phyloP scores from a whole-genome alignment of 2,888 invertebrate species.

The Tetanocera ferruginea region DNA sequence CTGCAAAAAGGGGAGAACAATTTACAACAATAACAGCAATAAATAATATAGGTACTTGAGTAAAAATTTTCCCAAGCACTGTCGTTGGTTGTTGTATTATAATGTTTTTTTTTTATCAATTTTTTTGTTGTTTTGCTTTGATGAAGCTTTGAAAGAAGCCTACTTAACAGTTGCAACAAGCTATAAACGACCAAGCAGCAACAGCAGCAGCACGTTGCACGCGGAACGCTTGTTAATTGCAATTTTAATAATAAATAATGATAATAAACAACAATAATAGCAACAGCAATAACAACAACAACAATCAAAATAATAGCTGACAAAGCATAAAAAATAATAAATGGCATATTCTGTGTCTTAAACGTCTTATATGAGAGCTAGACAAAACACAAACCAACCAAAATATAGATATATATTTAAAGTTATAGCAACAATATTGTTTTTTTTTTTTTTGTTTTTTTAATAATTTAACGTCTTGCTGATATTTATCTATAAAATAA shows the following conservation, averaged over 20 bases:
- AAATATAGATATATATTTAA: neutral
- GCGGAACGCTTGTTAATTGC: slow-evolving; percentile 30
- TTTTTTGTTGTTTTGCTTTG: no score
- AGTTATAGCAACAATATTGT: neutral
- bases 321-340: slow-evolving; percentile 24
- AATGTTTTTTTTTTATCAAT: neutral
- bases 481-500: slow-evolving; percentile 36
- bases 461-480: slow-evolving; percentile 17
- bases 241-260: slow-evolving; percentile 40
- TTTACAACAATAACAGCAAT: neutral
- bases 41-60: slow-evolving; percentile 6
- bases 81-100: no score
- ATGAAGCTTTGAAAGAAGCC: no score
- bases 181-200: neutral
- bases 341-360: no score
- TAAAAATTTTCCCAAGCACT: slow-evolving; percentile 21
- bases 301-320: slow-evolving; percentile 30
- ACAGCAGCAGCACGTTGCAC: slow-evolving; percentile 7
- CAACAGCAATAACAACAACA: slow-evolving; percentile 45
- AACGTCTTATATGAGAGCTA: neutral
- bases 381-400: neutral
- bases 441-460: neutral
- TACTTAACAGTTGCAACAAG: neutral
- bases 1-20: neutral
- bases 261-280: slow-evolving; percentile 52